These are phyloP conservation scores for Macrosiphum euphorbiae DNA, from an alignment of 2,888 invertebrate species.

Conservation along the genomic window DNA sequence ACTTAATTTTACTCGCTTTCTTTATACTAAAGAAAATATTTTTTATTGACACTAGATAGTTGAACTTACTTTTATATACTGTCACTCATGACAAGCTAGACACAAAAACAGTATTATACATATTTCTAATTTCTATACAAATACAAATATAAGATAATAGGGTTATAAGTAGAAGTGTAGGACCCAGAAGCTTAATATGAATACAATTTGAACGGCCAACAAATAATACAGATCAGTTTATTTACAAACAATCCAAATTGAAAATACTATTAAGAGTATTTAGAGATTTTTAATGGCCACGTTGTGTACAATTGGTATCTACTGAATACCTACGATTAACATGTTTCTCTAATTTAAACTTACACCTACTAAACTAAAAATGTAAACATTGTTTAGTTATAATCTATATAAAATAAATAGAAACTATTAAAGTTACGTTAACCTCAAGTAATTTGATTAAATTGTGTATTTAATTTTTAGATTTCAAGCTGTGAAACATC, in stretches of 20 bases:
- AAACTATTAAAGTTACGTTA: neutral
- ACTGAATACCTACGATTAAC: neutral
- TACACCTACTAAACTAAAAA: neutral
- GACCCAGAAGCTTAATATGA: too few species aligned
- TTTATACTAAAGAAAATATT: neutral
- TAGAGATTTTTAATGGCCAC: neutral
- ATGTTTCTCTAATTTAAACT: neutral
- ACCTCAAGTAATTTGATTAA: neutral
- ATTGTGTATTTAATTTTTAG: constrained; percentile 16
- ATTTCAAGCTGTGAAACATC: constrained; percentile 60
- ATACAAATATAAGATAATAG: too few species aligned
- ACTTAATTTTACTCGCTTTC: neutral
- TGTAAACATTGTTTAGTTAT: neutral
- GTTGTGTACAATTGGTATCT: neutral
- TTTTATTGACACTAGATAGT: neutral
- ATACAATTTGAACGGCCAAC: too few species aligned
- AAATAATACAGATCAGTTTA: neutral
- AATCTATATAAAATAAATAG: neutral
- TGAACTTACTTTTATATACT: neutral
- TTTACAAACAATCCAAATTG: neutral
- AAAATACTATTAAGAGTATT: neutral
- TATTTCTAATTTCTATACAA: too few species aligned
- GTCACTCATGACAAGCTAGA: neutral
- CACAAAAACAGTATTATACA: neutral
- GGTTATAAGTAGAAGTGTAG: too few species aligned